phyloP scores from a whole-genome alignment of 2,888 invertebrate species.

The Sphinx pinastri region DNA sequence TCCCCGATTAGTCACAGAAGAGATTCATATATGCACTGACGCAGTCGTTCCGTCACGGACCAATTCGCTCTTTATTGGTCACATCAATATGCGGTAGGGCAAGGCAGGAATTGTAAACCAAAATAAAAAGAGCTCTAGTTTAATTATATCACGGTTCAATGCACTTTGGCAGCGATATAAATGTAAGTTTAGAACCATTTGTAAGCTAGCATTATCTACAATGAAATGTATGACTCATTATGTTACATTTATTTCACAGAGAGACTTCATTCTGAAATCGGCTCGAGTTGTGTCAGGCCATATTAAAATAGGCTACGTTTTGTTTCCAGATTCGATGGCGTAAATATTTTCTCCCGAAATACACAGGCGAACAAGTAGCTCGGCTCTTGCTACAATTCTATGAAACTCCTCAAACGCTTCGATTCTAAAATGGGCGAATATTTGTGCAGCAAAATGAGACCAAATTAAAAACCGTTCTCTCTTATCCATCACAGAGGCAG shows the following conservation, averaged over 20 bases:
- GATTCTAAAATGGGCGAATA: no score
- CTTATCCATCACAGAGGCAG: not conserved
- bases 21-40: constrained; percentile 19
- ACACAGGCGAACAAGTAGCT: no score
- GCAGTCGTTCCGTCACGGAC: constrained; percentile 1
- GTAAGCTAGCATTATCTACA: no score
- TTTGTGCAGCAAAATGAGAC: no score
- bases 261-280: no score
- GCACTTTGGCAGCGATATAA: not conserved
- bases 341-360: no score
- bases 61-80: constrained; percentile 13
- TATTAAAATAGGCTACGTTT: no score
- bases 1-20: constrained; percentile 13
- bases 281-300: no score
- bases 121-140: not conserved
- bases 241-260: no score
- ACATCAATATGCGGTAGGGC: constrained; percentile 15
- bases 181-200: no score
- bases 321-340: no score
- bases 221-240: no score
- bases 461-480: not conserved
- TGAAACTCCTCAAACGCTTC: not conserved
- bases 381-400: not conserved
- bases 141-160: not conserved
- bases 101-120: not conserved